Percentiles rank a stretch among this genome's conserved stretches.
Conservation (phyloP, 2,888 invertebrate species). For the Brachypalpus laphriformis region DNA sequence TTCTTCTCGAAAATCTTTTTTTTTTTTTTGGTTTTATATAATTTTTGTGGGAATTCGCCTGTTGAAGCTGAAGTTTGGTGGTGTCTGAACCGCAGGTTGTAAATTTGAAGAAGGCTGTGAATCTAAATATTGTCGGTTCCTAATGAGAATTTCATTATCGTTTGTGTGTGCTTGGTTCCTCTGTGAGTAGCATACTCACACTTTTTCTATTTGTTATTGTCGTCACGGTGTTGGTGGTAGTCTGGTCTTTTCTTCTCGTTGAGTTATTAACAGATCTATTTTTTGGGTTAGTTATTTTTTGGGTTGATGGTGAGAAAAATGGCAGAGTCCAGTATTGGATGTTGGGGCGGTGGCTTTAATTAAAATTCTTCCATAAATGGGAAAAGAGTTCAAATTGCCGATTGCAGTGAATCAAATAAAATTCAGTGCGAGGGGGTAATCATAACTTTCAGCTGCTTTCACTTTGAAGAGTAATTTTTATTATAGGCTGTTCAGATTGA, state of each 20-base stretch:
- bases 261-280: conserved; percentile 48
- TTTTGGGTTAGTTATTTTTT: conserved; percentile 16
- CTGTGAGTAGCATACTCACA: conserved; percentile 36
- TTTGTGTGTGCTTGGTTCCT: conserved; percentile 12
- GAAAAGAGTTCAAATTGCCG: conserved; percentile 24
- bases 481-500: not conserved
- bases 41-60: conserved; percentile 54
- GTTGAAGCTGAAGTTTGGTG: conserved; percentile 16
- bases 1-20: conserved; percentile 23
- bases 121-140: conserved; percentile 57
- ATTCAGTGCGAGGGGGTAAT: not conserved
- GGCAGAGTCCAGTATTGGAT: not conserved
- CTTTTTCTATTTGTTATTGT: conserved; percentile 45
- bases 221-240: conserved; percentile 39
- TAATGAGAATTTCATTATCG: conserved; percentile 58
- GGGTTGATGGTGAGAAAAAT: conserved; percentile 23
- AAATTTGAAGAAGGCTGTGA: conserved; percentile 41
- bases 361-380: conserved; percentile 37
- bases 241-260: conserved; percentile 8
- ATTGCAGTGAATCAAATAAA: conserved; percentile 9
- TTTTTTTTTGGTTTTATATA: conserved; percentile 15
- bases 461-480: not conserved
- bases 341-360: conserved; percentile 46
- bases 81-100: conserved; percentile 24
- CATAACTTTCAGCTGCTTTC: not conserved